A percentile compares a stretch with the other conserved stretches of the same genome.
Conservation (phyloP, 2,888 invertebrate species). For the Callyntrura guangdongensis region DNA sequence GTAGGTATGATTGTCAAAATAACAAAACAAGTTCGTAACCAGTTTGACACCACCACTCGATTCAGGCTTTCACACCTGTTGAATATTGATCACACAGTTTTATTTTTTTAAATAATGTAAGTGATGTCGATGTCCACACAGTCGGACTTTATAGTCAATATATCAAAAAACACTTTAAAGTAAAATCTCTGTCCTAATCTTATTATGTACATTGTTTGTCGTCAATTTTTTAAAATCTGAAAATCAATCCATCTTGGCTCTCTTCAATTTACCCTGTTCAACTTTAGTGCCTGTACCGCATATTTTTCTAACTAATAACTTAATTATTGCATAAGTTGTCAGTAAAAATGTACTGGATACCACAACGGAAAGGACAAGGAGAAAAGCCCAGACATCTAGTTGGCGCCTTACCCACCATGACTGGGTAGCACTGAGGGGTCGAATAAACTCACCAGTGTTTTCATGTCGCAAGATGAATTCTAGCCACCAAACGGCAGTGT, state of each 20-base stretch:
- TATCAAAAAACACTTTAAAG: too few species aligned
- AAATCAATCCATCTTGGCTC: conserved; percentile 12
- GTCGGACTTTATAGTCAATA: too few species aligned
- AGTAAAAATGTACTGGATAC: conserved; percentile 29
- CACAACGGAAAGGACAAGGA: neutral
- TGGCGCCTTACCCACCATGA: conserved; percentile 72
- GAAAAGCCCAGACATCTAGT: conserved; percentile 65
- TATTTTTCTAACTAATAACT: neutral
- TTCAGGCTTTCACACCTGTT: too few species aligned
- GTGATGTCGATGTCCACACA: too few species aligned
- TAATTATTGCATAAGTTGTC: neutral
- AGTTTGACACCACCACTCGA: too few species aligned
- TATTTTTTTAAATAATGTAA: too few species aligned
- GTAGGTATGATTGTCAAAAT: too few species aligned
- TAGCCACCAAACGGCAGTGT: conserved; percentile 66
- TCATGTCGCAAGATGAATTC: conserved; percentile 57
- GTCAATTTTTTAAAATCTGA: too few species aligned
- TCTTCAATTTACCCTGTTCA: neutral
- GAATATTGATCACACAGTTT: too few species aligned
- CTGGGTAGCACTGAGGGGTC: conserved; percentile 52
- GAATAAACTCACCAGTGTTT: conserved; percentile 47
- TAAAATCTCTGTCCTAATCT: too few species aligned
- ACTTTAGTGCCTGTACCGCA: neutral
- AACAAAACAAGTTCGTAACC: too few species aligned
- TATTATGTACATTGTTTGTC: too few species aligned